Conservation (phyloP, 1,140 invertebrate species). For the Araneus ventricosus region DNA sequence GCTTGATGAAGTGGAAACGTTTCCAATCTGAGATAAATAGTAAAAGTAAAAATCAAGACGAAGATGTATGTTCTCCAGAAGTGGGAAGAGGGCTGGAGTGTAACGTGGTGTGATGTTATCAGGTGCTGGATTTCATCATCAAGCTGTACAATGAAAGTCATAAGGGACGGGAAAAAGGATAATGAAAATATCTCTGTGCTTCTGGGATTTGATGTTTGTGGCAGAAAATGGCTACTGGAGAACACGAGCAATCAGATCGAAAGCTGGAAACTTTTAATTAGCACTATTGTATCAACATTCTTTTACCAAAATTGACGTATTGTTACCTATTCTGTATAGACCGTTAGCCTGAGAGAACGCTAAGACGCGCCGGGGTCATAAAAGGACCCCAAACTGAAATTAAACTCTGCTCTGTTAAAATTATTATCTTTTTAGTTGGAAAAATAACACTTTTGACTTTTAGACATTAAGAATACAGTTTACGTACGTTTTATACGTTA, state of each 20-base stretch:
- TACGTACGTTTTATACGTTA: no score
- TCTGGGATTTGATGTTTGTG: neutral
- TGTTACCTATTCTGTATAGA: neutral
- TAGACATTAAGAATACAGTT: no score
- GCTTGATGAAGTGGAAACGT: slow-evolving; percentile 41
- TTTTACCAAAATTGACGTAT: neutral
- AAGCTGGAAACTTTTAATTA: neutral
- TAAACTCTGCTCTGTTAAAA: no score
- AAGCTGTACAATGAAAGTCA: neutral
- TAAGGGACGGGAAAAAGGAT: neutral
- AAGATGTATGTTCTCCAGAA: slow-evolving; percentile 29
- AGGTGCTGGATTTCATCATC: neutral
- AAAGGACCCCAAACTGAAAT: no score
- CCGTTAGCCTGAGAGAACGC: no score
- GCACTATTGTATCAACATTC: neutral
- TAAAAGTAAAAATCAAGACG: slow-evolving; percentile 13
- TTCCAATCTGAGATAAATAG: slow-evolving; percentile 31
- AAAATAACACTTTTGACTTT: no score
- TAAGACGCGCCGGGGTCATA: no score
- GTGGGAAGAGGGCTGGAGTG: neutral
- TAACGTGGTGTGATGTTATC: neutral
- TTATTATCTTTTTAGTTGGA: no score
- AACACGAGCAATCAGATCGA: neutral
- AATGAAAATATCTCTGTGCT: neutral
- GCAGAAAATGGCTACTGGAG: neutral